These are phyloP conservation scores for Esox masquinongy DNA, from an alignment of 2,797 vertebrate species.

Conservation along the genomic window DNA sequence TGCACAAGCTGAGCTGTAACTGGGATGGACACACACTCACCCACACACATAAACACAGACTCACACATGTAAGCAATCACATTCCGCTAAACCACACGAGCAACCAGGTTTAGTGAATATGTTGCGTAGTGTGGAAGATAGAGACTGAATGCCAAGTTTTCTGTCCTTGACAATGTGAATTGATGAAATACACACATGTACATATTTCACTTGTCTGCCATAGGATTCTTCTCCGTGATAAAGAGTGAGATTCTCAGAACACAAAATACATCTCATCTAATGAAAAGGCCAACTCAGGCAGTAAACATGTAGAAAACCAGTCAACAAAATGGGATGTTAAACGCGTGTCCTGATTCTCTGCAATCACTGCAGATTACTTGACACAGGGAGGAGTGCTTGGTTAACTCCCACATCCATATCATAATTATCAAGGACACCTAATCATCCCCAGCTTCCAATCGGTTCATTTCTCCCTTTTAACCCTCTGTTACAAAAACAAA, in stretches of 20 bases:
- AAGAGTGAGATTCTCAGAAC: not conserved
- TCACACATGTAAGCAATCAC: not conserved
- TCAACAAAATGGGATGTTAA: too few relatives aligned
- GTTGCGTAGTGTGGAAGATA: not conserved
- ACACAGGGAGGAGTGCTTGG: too few relatives aligned
- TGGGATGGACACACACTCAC: not conserved
- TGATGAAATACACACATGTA: not conserved
- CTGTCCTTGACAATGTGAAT: not conserved
- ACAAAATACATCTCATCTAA: not conserved
- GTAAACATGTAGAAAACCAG: not conserved
- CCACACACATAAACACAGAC: not conserved
- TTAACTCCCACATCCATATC: too few relatives aligned
- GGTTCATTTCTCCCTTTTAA: too few relatives aligned
- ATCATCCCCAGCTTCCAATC: too few relatives aligned
- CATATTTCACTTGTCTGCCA: not conserved
- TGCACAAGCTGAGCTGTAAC: not conserved
- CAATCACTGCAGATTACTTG: too few relatives aligned
- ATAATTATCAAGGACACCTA: too few relatives aligned
- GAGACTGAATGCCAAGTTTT: not conserved
- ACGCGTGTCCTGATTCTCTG: too few relatives aligned
- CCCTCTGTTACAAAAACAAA: too few relatives aligned
- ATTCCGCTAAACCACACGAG: not conserved
- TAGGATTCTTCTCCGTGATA: not conserved
- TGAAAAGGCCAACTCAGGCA: not conserved
- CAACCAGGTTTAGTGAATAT: not conserved